Evolutionary conservation across 2,797 vertebrate genomes (phyloP), one percentile per base, ranked within the genome.

Genomic region (Smutsia gigantea): DNA sequence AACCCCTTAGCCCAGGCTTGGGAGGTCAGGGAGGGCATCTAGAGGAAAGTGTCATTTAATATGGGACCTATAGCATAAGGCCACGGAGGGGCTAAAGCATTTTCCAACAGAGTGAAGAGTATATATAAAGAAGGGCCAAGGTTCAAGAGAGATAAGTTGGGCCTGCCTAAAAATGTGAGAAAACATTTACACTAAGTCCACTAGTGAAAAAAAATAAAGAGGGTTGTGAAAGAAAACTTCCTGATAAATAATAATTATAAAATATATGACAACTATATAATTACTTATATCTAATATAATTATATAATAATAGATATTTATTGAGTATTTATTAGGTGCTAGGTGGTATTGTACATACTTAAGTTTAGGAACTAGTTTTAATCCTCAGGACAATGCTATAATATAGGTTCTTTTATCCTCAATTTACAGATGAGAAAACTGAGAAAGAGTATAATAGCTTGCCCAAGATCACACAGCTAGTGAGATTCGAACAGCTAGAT

Each of bases 291-390:
- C 46, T 46, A 46, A 46, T 46, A 46, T 46, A 46, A 46, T 46
- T 46, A 46, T 46, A 46, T 55, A 39, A 78, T 34, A 92, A 49
- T 66, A 86, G 84, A 92, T 23, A 46, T 87, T 63, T 78, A 74
- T 17, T 77, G 23, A 83, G 31, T 31, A 92, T 27, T 79, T 79
- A 79, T 25, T 87, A 84, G n/a, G 8, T 89, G 61, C 4, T 89
- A 81, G n/a, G 39, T 79, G n/a, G 59, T 55, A 7, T 79, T 90
- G 55, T 71, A 71, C 29, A 57, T 74, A 81, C 34, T 75, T 87
- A 46, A 81, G 1, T 53, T 95, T 78, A 94, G 39, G 55, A 87
- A 88, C 31, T 87, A 61, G 25, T 92, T 95, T 71, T 87, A 57
- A 66, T 93, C 93, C 18, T 88, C 31, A n/a, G 17, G 66, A 49